Percentiles rank a stretch among this genome's conserved stretches.
Evolutionary conservation across 2,113 vertebrate species (phyloP).

Genomic region (Rhea pennata): DNA sequence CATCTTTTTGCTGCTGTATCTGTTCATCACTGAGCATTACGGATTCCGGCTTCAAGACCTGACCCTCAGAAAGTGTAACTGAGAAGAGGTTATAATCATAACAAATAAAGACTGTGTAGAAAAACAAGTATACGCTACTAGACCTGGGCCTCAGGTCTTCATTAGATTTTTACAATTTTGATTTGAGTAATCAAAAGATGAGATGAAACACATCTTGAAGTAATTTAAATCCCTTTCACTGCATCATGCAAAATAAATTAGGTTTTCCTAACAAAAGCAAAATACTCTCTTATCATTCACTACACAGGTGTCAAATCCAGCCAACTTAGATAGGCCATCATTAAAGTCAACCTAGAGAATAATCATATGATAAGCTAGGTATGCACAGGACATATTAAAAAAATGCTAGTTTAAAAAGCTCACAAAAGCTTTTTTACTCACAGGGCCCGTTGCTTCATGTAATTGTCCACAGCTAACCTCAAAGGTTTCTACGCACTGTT

Average conservation of each 20-base stretch:
- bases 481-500: neutral
- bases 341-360: neutral
- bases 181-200: neutral
- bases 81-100: neutral
- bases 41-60: neutral
- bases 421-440: neutral
- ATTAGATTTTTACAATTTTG: neutral
- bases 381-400: neutral
- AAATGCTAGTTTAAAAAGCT: neutral
- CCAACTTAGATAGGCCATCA: neutral
- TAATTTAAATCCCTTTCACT: neutral
- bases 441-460: neutral
- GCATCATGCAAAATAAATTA: neutral
- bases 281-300: neutral
- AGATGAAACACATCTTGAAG: neutral
- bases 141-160: neutral
- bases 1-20: neutral
- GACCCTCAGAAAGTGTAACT: neutral
- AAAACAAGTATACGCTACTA: neutral
- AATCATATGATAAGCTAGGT: neutral
- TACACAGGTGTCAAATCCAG: neutral
- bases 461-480: neutral
- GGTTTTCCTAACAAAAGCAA: neutral
- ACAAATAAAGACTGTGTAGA: neutral
- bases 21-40: neutral